Conservation (phyloP, 2,888 invertebrate genomes). For the Physocephala rufipes region DNA sequence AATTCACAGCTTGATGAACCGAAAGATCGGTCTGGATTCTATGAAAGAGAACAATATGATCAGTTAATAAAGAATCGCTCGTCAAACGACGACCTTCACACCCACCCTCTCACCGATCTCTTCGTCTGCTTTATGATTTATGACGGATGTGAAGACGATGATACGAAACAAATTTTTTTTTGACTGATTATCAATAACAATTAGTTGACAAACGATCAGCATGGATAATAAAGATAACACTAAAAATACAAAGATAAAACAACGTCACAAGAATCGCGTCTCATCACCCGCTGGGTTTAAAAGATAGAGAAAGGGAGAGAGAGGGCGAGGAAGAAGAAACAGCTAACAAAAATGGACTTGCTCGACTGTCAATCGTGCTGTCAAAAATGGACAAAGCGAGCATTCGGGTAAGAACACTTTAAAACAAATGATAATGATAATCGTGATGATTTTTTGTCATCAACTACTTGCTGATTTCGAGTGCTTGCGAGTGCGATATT, state of each 20-base stretch:
- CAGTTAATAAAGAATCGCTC: no score
- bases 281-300: background rate
- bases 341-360: slow-evolving; percentile 1
- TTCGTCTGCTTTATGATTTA: background rate
- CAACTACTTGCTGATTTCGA: no score
- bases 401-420: slow-evolving; percentile 36
- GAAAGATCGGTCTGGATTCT: no score
- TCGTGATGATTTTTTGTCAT: no score
- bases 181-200: slow-evolving; percentile 58
- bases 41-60: no score
- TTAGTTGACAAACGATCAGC: slow-evolving; percentile 48
- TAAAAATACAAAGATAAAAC: slow-evolving; percentile 15
- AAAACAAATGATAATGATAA: background rate
- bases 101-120: no score
- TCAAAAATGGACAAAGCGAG: slow-evolving; percentile 44
- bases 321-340: no score
- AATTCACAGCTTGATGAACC: no score
- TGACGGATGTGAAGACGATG: slow-evolving; percentile 26
- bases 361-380: slow-evolving; percentile 44
- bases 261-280: slow-evolving; percentile 14
- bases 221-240: slow-evolving; percentile 19
- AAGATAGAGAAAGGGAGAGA: no score
- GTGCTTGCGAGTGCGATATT: no score
- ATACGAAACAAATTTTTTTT: slow-evolving; percentile 47
- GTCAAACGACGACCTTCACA: no score